A percentile compares a stretch with the other conserved stretches of the same genome.
These are phyloP conservation scores for Halichondria panicea DNA, from an alignment of 37 sponge, comb jelly and placozoan species.

Conservation along the genomic window DNA sequence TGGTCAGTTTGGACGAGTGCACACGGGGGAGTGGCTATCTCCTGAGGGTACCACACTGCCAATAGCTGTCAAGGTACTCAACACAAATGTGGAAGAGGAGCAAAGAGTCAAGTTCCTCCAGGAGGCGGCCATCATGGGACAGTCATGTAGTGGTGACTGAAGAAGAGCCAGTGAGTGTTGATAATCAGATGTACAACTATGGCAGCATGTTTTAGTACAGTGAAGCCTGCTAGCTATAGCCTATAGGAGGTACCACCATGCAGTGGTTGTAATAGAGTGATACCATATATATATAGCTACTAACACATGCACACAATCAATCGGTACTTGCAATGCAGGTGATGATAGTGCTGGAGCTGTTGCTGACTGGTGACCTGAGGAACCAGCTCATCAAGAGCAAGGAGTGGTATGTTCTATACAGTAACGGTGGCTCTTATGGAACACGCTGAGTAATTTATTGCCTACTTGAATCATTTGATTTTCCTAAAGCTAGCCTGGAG, in stretches of 20 bases:
- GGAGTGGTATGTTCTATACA: neutral
- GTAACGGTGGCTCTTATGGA: neutral
- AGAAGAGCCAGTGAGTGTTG: slow-evolving; percentile 46
- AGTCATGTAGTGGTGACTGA: slow-evolving; percentile 67
- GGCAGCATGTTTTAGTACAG: too few species aligned
- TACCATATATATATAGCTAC: too few species aligned
- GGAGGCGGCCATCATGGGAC: slow-evolving; percentile 81
- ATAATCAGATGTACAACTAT: too few species aligned
- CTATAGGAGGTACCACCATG: too few species aligned
- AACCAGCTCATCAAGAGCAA: slow-evolving; percentile 13
- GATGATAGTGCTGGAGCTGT: slow-evolving; percentile 74
- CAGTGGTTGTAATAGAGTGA: neutral
- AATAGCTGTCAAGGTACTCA: slow-evolving; percentile 64
- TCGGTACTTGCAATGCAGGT: too few species aligned
- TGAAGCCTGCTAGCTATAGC: too few species aligned
- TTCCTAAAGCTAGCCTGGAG: too few species aligned
- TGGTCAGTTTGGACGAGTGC: slow-evolving; percentile 68
- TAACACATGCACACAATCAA: too few species aligned
- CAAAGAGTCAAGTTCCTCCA: slow-evolving; percentile 64
- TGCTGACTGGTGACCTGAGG: slow-evolving; percentile 62
- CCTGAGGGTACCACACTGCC: slow-evolving; percentile 9
- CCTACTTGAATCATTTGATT: too few species aligned
- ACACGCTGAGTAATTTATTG: too few species aligned
- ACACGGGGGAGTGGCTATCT: slow-evolving; percentile 39
- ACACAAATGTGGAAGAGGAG: neutral